Percentiles rank a stretch among this genome's conserved stretches.
Evolutionary conservation across 2,888 invertebrate species (phyloP).

Genomic region (Ecdyonurus torrentis): DNA sequence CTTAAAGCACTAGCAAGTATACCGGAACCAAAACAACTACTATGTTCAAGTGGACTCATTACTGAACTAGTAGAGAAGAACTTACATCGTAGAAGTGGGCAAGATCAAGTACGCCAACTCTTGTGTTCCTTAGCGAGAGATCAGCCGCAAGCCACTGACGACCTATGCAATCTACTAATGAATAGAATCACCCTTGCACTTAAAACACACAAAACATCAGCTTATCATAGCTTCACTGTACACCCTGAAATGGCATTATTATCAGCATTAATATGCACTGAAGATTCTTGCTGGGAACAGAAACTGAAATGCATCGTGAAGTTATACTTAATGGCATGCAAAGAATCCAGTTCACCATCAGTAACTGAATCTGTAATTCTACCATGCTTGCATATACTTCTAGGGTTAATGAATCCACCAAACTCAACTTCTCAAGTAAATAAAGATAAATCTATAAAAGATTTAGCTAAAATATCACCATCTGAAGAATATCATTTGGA

Average conservation of each 20-base stretch:
- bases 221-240: slow-evolving; percentile 37
- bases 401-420: slow-evolving; percentile 56
- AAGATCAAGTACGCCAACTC: slow-evolving; percentile 76
- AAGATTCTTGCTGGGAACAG: slow-evolving; percentile 91
- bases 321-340: slow-evolving; percentile 64
- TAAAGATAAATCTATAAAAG: slow-evolving; percentile 31
- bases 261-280: slow-evolving; percentile 74
- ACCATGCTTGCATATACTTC: slow-evolving; percentile 84
- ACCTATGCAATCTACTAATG: slow-evolving; percentile 65
- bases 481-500: slow-evolving; percentile 50
- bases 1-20: slow-evolving; percentile 77
- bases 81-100: slow-evolving; percentile 31
- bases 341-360: slow-evolving; percentile 61
- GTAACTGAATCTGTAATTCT: slow-evolving; percentile 83
- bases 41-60: slow-evolving; percentile 73
- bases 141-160: slow-evolving; percentile 63
- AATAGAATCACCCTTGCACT: slow-evolving; percentile 49
- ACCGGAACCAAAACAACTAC: slow-evolving; percentile 49
- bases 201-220: neutral
- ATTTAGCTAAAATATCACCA: slow-evolving; percentile 34
- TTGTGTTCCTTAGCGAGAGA: slow-evolving; percentile 79
- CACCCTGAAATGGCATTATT: slow-evolving; percentile 79
- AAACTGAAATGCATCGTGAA: slow-evolving; percentile 72
- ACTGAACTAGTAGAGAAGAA: slow-evolving; percentile 82
- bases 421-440: slow-evolving; percentile 35